Evolutionary conservation across 2,888 invertebrate species (phyloP), one percentile per base, ranked within the genome.

Genomic region (Temnothorax unifasciatus): DNA sequence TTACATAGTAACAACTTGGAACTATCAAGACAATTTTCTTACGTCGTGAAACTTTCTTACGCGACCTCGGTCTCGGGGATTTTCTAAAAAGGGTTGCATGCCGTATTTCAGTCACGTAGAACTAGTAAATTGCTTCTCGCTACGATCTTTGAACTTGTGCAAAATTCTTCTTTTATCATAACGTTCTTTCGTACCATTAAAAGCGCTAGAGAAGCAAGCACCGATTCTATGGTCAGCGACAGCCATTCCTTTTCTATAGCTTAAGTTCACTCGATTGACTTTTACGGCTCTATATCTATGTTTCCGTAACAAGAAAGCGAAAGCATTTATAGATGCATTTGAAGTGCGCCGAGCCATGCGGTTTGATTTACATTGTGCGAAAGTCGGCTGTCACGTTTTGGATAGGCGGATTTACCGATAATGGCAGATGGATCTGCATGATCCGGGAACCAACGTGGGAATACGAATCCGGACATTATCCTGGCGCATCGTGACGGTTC

Each of bases 371-470:
- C 90, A 87, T 84, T 87, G 71, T 89, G 87, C 87, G 84, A 91
- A 91, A 90, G 90, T 88, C 88, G 88, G 87, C 87, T 88, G 91
- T 93, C 92, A 92, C 92, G 92, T 92, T 92, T 91, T 93, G 92
- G 92, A 93, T 93, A 90, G 92, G 89, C 90, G 92, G 93, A 93
- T 93, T 92, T 91, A 84, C 89, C 92, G 92, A 92, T 93, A 93
- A 93, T 93, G 92, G 92, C 90, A 84, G 83, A 85, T 88, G 25
- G 89, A 93, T 93, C 92, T 92, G 88, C 92, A 93, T 93, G 93
- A 93, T 92, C 92, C 90, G 86, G 87, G 89, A 84, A 92, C 89
- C 91, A 89, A 87, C 29, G 88, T 89, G 90, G 91, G 93, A 93
- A 93, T 93, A 92, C 92, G 91, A 93, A 93, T 93, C 92, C 89